Conservation (phyloP, 2,888 invertebrate genomes). For the Pogonocherus hispidulus region DNA sequence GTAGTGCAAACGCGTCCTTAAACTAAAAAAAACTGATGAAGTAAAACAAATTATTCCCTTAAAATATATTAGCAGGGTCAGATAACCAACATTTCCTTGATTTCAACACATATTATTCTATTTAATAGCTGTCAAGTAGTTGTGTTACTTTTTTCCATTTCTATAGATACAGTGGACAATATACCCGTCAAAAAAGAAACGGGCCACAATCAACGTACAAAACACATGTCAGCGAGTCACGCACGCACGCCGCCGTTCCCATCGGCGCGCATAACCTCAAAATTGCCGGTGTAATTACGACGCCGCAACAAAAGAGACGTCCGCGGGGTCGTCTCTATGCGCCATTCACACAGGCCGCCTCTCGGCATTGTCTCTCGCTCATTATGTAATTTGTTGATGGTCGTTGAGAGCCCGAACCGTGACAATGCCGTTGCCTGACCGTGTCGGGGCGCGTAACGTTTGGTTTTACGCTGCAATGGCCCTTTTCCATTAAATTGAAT, state of each 20-base stretch:
- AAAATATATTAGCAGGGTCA: too few species aligned
- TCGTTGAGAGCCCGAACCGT: slow-evolving; percentile 27
- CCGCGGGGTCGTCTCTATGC: slow-evolving; percentile 47
- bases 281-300: slow-evolving; percentile 48
- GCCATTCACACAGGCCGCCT: slow-evolving; percentile 47
- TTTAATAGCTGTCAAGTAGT: too few species aligned
- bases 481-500: too few species aligned
- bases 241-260: slow-evolving; percentile 46
- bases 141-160: too few species aligned
- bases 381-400: slow-evolving; percentile 46
- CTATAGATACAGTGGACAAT: too few species aligned
- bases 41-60: too few species aligned
- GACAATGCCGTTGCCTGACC: slow-evolving; percentile 37
- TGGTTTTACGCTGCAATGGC: too few species aligned
- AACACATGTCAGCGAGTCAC: slow-evolving; percentile 49
- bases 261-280: slow-evolving; percentile 48
- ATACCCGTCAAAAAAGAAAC: slow-evolving; percentile 34
- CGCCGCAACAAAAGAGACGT: slow-evolving; percentile 43
- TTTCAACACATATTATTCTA: too few species aligned
- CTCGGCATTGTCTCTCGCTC: slow-evolving; percentile 42
- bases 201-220: slow-evolving; percentile 41
- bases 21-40: too few species aligned
- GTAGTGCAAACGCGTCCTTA: too few species aligned
- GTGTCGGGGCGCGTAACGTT: slow-evolving; percentile 15
- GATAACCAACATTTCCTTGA: too few species aligned